A percentile compares a stretch with the other conserved stretches of the same genome.
These are phyloP conservation scores for Ameiurus melas DNA, from an alignment of 2,113 vertebrate genomes.

Conservation along the genomic window DNA sequence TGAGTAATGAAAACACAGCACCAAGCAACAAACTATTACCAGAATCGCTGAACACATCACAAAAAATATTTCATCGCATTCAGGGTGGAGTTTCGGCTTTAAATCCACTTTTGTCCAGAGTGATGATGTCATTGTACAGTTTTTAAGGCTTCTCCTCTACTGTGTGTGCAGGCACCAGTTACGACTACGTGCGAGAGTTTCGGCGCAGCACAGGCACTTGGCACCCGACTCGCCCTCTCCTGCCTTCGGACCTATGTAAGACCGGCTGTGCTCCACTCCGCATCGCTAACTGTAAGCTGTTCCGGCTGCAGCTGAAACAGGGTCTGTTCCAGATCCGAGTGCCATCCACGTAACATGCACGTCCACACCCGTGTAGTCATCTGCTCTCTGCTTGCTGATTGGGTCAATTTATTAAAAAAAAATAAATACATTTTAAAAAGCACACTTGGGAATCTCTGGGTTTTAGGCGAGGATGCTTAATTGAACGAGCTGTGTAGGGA, in stretches of 20 bases:
- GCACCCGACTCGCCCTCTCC: constrained; percentile 89
- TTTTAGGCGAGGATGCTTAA: background rate
- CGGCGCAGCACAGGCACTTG: constrained; percentile 92
- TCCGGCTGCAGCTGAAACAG: constrained; percentile 91
- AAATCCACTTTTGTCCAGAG: background rate
- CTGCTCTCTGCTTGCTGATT: constrained; percentile 5
- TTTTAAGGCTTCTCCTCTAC: background rate
- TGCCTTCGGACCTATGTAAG: constrained; percentile 87
- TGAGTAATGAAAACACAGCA: background rate
- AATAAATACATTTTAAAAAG: background rate
- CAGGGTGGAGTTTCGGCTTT: background rate
- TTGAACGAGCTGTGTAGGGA: constrained; percentile 24
- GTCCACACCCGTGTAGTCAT: background rate
- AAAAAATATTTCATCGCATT: background rate
- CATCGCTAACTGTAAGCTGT: constrained; percentile 96
- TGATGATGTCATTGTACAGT: background rate
- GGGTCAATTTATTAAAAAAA: background rate
- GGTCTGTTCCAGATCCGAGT: constrained; percentile 89
- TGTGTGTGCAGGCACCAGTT: constrained; percentile 80
- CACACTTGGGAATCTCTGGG: constrained; percentile 18
- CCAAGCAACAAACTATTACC: background rate
- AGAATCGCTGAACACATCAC: background rate
- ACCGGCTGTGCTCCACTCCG: constrained; percentile 86
- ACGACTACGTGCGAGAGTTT: constrained; percentile 95
- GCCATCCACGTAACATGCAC: constrained; percentile 69